phyloP scores from a whole-genome alignment of 2,888 invertebrate species.

The Nephrotoma guestfalica region DNA sequence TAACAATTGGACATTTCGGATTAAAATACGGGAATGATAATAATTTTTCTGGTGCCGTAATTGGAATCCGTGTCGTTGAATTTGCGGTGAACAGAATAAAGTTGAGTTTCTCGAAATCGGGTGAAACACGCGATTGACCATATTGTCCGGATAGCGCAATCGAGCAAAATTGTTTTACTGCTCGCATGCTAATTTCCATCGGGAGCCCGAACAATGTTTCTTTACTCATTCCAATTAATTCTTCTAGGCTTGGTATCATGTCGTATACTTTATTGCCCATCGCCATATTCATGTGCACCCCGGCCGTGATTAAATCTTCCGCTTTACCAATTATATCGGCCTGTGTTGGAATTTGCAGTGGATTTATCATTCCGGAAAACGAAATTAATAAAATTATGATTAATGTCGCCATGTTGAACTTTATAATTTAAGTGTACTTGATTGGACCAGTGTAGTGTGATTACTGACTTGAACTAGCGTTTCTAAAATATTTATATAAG shows the following conservation, averaged over 20 bases:
- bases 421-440: neutral
- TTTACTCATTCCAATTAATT: slow-evolving; percentile 9
- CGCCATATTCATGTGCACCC: neutral
- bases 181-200: slow-evolving; percentile 6
- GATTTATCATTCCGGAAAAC: neutral
- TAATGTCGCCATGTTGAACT: neutral
- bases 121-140: slow-evolving; percentile 18
- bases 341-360: neutral
- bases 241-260: slow-evolving; percentile 8
- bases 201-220: slow-evolving; percentile 11
- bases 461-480: neutral
- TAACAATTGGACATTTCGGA: slow-evolving; percentile 21
- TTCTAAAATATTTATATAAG: neutral
- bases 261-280: neutral
- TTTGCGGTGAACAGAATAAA: slow-evolving; percentile 25
- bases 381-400: neutral
- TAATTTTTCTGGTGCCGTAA: slow-evolving; percentile 21
- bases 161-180: slow-evolving; percentile 15
- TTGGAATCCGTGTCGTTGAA: slow-evolving; percentile 19
- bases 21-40: slow-evolving; percentile 25
- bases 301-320: neutral
- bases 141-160: slow-evolving; percentile 20
- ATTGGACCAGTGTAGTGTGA: neutral
- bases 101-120: slow-evolving; percentile 23
- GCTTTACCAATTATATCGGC: neutral